Base-by-base conservation (phyloP, 2,888 invertebrate species). In the Andricus curvator region DNA sequence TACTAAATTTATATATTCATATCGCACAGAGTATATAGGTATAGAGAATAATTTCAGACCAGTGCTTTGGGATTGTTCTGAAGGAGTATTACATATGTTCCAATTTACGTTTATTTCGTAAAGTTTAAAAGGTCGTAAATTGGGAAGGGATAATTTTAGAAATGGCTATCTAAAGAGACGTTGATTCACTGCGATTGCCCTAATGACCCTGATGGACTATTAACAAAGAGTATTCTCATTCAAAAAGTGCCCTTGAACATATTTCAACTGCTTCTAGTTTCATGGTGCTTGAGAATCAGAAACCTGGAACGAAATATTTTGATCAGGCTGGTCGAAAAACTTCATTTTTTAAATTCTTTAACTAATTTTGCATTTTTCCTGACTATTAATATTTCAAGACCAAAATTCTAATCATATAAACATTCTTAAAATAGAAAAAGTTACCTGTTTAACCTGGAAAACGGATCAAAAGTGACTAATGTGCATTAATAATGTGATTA, bases 291-390 rank as follows among this genome's bases (percentile, higher is more conserved):
- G 68, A 48, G 48, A 70, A 70, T 17, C 70, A 70, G 29, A 48
- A 70, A 70, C 44, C 70, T 70, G 68, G 68, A 68, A 68, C 68
- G 68, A 68, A 68, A 22, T 48, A 68, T 68, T 68, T 48, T 44
- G 9, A 37, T 9, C 37, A 37, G 37, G 9, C 37, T 37, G 8
- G 37, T 8, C 37, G 37, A 37, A 37, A 33, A 5, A 33, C 5
- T 33, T 29, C 8, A 33, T 6, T 33, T 33, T 6, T 33, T 33
- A 33, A 37, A 9, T 37, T 37, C 37, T 9, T 9, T 8, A 9
- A 37, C 8, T 37, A 37, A 37, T 9, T 37, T 9, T 37, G 1
- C 37, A 37, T 8, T 8, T 1, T 9, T 37, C 8, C 37, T 37
- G 37, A 1, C 37, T 9, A 37, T 9, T 37, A 8, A 37, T 37